phyloP scores from a whole-genome alignment of 2,113 vertebrate species.

The Boleophthalmus pectinirostris region DNA sequence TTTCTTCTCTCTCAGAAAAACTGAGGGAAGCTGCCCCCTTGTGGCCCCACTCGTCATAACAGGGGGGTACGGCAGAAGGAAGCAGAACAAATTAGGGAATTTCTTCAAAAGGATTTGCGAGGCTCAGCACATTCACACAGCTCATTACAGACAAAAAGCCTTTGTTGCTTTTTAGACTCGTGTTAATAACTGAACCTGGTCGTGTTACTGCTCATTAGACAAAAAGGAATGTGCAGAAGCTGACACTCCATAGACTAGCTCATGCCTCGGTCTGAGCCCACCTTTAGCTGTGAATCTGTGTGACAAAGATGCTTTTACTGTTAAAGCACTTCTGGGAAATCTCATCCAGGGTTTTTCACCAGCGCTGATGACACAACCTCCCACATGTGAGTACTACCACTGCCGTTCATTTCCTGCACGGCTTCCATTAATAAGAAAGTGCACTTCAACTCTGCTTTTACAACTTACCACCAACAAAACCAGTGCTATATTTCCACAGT shows the following conservation, averaged over 20 bases:
- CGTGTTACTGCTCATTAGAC: conserved; percentile 7
- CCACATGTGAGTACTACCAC: conserved; percentile 52
- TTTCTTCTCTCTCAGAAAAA: conserved; percentile 20
- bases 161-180: conserved; percentile 46
- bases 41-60: conserved; percentile 59
- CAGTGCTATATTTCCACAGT: conserved; percentile 54
- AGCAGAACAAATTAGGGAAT: conserved; percentile 22
- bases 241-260: conserved; percentile 9
- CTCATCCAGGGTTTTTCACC: conserved; percentile 23
- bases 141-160: conserved; percentile 43
- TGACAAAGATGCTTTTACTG: conserved; percentile 55
- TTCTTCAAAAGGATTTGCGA: conserved; percentile 37
- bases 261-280: conserved; percentile 28
- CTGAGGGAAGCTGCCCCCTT: conserved; percentile 72
- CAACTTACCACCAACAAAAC: conserved; percentile 43
- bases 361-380: conserved; percentile 22
- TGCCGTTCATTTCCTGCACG: conserved; percentile 69
- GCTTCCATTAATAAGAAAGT: conserved; percentile 68
- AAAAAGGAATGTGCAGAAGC: conserved; percentile 22
- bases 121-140: conserved; percentile 35
- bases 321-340: conserved; percentile 53
- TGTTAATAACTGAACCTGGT: conserved; percentile 24
- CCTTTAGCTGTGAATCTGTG: conserved; percentile 31
- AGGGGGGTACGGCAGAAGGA: background rate
- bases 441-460: conserved; percentile 61